Evolutionary conservation across 1,140 invertebrate genomes (phyloP).

Genomic region (Trachymyrmex septentrionalis): DNA sequence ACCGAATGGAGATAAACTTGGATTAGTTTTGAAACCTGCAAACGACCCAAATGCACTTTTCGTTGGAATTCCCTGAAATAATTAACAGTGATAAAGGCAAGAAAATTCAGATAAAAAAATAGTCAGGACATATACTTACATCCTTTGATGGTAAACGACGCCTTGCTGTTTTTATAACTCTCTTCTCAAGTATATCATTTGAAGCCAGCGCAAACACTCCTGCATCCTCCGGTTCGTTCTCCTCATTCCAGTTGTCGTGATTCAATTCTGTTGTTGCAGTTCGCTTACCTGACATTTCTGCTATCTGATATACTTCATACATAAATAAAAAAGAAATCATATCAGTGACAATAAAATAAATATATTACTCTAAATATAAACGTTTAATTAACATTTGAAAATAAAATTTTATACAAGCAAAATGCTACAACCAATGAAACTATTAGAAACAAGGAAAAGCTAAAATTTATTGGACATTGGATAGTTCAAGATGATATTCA

Average conservation of each 20-base stretch:
- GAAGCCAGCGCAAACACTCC: slow-evolving; percentile 91
- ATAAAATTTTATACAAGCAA: background rate
- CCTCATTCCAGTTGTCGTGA: slow-evolving; percentile 96
- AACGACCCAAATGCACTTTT: slow-evolving; percentile 90
- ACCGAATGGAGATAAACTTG: slow-evolving; percentile 86
- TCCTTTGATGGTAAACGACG: slow-evolving; percentile 85
- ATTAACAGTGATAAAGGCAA: background rate
- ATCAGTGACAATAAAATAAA: background rate
- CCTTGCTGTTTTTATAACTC: slow-evolving; percentile 93
- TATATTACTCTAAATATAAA: background rate
- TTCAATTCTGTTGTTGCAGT: slow-evolving; percentile 92
- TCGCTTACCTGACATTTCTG: slow-evolving; percentile 92
- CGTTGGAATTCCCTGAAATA: slow-evolving; percentile 81
- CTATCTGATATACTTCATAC: background rate
- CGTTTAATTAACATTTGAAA: background rate
- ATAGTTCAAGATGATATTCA: background rate
- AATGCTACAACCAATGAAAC: background rate
- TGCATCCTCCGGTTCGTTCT: slow-evolving; percentile 93
- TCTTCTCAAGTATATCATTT: slow-evolving; percentile 90
- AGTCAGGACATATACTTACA: slow-evolving; percentile 57
- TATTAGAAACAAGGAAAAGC: background rate
- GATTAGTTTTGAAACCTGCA: slow-evolving; percentile 87
- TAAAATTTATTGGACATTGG: background rate
- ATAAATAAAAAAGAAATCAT: background rate
- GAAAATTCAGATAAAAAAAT: background rate